Evolutionary conservation across 1,140 invertebrate species (phyloP).

Genomic region (Sipha flava): DNA sequence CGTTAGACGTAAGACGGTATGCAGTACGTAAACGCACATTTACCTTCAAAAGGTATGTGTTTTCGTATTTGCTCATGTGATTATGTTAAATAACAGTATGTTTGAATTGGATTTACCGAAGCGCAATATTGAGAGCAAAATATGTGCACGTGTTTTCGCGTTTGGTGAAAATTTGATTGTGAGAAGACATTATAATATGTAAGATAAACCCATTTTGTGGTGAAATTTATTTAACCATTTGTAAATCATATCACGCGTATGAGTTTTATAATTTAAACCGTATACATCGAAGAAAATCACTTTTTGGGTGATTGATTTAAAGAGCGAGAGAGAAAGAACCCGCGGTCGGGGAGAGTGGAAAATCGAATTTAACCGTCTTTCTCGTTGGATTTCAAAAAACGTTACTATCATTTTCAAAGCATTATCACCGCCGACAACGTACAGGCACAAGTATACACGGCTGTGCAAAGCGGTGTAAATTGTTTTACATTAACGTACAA

Average conservation of each 20-base stretch:
- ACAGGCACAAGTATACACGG: too few relatives aligned
- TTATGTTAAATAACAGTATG: not conserved
- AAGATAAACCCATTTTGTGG: not conserved
- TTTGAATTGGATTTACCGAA: not conserved
- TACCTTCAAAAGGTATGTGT: too few relatives aligned
- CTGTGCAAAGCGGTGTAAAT: not conserved
- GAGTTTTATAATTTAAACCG: too few relatives aligned
- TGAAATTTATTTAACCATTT: too few relatives aligned
- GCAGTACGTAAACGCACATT: too few relatives aligned
- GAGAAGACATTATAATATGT: not conserved
- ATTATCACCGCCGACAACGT: not conserved
- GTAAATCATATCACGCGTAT: too few relatives aligned
- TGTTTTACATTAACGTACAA: not conserved
- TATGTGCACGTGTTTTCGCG: not conserved
- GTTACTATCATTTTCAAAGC: not conserved
- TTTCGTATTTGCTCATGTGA: not conserved
- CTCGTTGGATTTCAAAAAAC: not conserved
- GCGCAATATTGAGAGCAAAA: not conserved
- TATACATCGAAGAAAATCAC: too few relatives aligned
- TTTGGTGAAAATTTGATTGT: not conserved
- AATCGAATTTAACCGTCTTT: conserved; percentile 5
- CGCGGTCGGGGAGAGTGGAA: not conserved
- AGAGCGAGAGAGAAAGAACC: too few relatives aligned
- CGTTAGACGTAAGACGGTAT: too few relatives aligned
- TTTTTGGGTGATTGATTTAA: too few relatives aligned